A percentile compares a stretch with the other conserved stretches of the same genome.
These are phyloP conservation scores for Holothuria glaberrima DNA, from an alignment of 35 echinoderm and acorn worm species.

Conservation along the genomic window DNA sequence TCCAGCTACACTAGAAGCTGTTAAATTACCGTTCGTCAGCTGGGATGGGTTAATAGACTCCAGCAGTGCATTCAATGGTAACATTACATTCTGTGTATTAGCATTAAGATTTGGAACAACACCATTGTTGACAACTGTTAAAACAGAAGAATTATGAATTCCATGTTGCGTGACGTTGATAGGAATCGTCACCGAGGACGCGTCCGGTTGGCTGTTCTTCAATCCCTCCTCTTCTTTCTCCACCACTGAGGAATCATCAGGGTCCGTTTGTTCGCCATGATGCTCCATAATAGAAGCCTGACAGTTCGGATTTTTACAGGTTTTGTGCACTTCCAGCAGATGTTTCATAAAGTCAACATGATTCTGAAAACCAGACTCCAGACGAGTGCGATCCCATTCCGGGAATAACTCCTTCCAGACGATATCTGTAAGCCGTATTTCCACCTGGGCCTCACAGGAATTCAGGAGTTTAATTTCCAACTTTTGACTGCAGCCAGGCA, in stretches of 20 bases:
- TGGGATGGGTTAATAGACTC: background rate
- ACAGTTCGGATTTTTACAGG: slow-evolving; percentile 9
- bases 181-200: background rate
- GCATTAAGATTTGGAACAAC: background rate
- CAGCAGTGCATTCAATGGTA: slow-evolving; percentile 30
- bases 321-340: slow-evolving; percentile 35
- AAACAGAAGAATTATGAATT: slow-evolving; percentile 36
- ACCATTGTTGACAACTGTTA: slow-evolving; percentile 38
- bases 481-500: slow-evolving; percentile 16
- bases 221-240: too few relatives aligned
- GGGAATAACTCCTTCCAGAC: slow-evolving; percentile 52
- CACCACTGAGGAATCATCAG: too few relatives aligned
- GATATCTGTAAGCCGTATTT: slow-evolving; percentile 43
- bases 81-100: slow-evolving; percentile 21
- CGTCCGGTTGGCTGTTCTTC: too few relatives aligned
- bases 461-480: slow-evolving; percentile 43
- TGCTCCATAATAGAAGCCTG: background rate
- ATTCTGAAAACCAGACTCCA: slow-evolving; percentile 44
- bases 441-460: slow-evolving; percentile 38
- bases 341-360: slow-evolving; percentile 51
- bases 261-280: too few relatives aligned
- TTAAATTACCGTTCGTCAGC: too few relatives aligned
- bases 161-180: slow-evolving; percentile 41
- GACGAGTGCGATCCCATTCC: slow-evolving; percentile 36
- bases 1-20: too few relatives aligned